These are phyloP conservation scores for Drosophila merina DNA, from an alignment of 2,888 invertebrate species.

Conservation along the genomic window DNA sequence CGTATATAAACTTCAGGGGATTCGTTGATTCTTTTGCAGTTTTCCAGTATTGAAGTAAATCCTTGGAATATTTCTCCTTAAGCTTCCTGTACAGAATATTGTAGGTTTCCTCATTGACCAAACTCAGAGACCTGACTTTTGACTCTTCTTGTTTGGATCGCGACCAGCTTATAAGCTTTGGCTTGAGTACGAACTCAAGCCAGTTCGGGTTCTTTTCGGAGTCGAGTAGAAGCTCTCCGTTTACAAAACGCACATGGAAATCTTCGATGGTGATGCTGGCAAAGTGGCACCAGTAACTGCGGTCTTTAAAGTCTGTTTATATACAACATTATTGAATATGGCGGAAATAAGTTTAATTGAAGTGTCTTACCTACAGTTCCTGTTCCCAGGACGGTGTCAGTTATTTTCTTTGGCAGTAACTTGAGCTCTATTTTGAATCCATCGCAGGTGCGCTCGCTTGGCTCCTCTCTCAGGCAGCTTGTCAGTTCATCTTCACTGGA, in stretches of 20 bases:
- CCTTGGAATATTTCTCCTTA: conserved; percentile 91
- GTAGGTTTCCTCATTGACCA: conserved; percentile 89
- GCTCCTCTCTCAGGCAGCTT: conserved; percentile 15
- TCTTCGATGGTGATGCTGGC: conserved; percentile 56
- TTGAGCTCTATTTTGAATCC: conserved; percentile 70
- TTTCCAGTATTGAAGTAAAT: conserved; percentile 93
- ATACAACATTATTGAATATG: not conserved
- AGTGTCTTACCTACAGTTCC: conserved; percentile 69
- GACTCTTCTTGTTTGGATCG: conserved; percentile 42
- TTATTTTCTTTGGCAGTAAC: conserved; percentile 71
- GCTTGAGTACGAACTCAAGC: conserved; percentile 84
- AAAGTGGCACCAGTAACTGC: conserved; percentile 70
- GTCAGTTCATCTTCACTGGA: conserved; percentile 47
- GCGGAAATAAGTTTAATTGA: not conserved
- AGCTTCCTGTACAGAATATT: conserved; percentile 89
- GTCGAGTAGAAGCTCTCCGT: conserved; percentile 44
- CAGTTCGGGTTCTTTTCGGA: conserved; percentile 58
- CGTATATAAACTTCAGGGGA: conserved; percentile 96
- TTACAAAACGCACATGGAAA: conserved; percentile 58
- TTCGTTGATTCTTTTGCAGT: conserved; percentile 96
- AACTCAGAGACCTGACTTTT: conserved; percentile 86
- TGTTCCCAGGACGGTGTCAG: conserved; percentile 56
- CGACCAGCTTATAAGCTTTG: conserved; percentile 77
- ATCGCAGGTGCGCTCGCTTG: conserved; percentile 32
- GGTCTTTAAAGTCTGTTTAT: conserved; percentile 66